Percentiles rank a stretch among this genome's conserved stretches.
Evolutionary conservation across 1,140 invertebrate genomes (phyloP).

Genomic region (Argopecten irradians): DNA sequence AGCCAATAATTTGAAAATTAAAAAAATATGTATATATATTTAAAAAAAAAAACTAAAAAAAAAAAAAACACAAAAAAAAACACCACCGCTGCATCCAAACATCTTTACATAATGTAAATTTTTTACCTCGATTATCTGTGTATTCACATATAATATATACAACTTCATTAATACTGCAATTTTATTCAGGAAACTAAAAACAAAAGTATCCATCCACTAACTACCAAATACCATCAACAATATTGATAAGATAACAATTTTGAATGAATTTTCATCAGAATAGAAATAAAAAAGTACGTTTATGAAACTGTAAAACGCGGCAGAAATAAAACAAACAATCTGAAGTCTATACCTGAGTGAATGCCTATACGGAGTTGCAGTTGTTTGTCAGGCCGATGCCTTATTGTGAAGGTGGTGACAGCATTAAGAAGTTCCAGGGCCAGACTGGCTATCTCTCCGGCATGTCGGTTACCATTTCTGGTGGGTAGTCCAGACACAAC

Average conservation of each 20-base stretch:
- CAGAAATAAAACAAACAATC: background rate
- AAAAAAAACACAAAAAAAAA: too few relatives aligned
- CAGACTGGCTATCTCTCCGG: slow-evolving; percentile 89
- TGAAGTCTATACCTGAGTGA: slow-evolving; percentile 85
- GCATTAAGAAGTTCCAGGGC: slow-evolving; percentile 89
- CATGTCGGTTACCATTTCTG: slow-evolving; percentile 84
- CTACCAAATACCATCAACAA: background rate
- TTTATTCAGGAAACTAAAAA: too few relatives aligned
- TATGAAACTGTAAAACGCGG: background rate
- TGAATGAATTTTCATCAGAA: background rate
- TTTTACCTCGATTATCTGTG: too few relatives aligned
- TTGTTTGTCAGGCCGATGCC: slow-evolving; percentile 88
- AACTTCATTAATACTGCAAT: too few relatives aligned
- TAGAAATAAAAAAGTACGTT: background rate
- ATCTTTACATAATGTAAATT: too few relatives aligned
- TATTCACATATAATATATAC: too few relatives aligned
- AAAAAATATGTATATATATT: too few relatives aligned
- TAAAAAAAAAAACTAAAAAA: too few relatives aligned
- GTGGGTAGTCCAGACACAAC: slow-evolving; percentile 67
- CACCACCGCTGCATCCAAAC: too few relatives aligned
- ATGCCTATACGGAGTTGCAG: slow-evolving; percentile 94
- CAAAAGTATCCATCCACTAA: background rate
- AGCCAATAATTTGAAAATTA: too few relatives aligned
- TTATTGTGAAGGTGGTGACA: slow-evolving; percentile 88
- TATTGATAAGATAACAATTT: background rate